Percentiles rank a stretch among this genome's conserved stretches.
Conservation (phyloP, 2,113 vertebrate species). For the Hippocampus guttulatus region DNA sequence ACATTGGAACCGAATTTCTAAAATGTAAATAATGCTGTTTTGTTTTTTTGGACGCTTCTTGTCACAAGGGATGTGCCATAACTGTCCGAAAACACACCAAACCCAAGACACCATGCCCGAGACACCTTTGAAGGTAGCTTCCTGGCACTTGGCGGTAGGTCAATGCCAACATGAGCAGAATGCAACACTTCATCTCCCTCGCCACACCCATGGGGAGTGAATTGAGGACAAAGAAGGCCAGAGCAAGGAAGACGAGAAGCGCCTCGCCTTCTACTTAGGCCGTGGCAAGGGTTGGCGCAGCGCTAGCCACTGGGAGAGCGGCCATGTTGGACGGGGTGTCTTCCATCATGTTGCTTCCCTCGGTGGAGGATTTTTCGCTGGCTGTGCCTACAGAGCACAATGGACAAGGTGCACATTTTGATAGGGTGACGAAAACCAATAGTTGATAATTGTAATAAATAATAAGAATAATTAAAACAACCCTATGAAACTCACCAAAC, state of each 20-base stretch:
- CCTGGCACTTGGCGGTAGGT: not conserved
- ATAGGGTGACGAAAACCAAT: not conserved
- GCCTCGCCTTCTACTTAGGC: constrained; percentile 38
- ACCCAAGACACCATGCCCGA: not conserved
- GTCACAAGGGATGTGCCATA: not conserved
- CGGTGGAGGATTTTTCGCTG: constrained; percentile 18
- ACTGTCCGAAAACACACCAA: not conserved
- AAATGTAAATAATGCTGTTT: constrained; percentile 32
- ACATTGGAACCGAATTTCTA: constrained; percentile 11
- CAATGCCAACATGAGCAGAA: constrained; percentile 8
- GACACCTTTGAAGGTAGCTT: not conserved
- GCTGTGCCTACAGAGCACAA: constrained; percentile 30
- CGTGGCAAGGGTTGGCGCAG: constrained; percentile 48
- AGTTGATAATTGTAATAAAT: not conserved
- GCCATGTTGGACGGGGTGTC: constrained; percentile 48
- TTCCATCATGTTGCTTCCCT: constrained; percentile 49
- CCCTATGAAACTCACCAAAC: too few species aligned
- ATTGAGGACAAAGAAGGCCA: not conserved
- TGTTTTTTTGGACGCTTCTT: constrained; percentile 18
- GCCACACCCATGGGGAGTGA: constrained; percentile 18
- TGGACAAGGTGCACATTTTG: not conserved
- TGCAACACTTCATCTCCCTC: constrained; percentile 16
- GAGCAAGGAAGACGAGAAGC: not conserved
- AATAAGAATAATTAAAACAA: not conserved
- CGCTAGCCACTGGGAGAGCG: constrained; percentile 43